Conservation (phyloP, 2,113 vertebrate genomes). For the Pelmatolapia mariae region DNA sequence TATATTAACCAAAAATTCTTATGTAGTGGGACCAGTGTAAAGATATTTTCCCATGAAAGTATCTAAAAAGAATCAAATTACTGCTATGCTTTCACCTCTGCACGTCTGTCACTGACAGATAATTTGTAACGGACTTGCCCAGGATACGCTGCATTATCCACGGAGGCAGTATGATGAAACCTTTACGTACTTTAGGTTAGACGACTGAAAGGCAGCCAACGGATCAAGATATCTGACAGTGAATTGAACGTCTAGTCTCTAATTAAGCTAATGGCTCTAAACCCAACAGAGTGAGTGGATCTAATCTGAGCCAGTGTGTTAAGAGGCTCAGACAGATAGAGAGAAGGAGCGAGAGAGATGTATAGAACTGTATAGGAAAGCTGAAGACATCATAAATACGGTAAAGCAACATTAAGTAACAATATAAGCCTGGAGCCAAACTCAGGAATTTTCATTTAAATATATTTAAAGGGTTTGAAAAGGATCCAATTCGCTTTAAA, state of each 20-base stretch:
- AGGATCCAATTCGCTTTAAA: not conserved
- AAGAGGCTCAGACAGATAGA: constrained; percentile 30
- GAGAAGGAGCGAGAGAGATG: not conserved
- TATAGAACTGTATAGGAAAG: not conserved
- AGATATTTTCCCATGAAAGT: not conserved
- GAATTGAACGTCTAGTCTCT: constrained; percentile 40
- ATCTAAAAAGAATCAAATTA: not conserved
- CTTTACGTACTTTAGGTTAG: not conserved
- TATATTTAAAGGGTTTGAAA: not conserved
- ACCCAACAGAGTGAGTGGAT: constrained; percentile 42
- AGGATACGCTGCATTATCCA: not conserved
- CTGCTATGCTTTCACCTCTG: not conserved
- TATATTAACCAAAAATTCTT: not conserved
- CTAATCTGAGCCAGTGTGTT: constrained; percentile 30
- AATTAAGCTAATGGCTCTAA: constrained; percentile 64
- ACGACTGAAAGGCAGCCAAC: constrained; percentile 22
- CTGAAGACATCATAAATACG: not conserved
- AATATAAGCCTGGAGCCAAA: not conserved
- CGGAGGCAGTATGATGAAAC: not conserved
- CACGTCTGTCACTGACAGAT: not conserved
- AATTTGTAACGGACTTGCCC: not conserved
- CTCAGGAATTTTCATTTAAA: not conserved
- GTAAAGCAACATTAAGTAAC: not conserved
- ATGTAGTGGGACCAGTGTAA: not conserved
- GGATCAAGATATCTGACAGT: constrained; percentile 35